These are phyloP conservation scores for Seira musarum DNA, from an alignment of 2,888 invertebrate species.

Conservation along the genomic window DNA sequence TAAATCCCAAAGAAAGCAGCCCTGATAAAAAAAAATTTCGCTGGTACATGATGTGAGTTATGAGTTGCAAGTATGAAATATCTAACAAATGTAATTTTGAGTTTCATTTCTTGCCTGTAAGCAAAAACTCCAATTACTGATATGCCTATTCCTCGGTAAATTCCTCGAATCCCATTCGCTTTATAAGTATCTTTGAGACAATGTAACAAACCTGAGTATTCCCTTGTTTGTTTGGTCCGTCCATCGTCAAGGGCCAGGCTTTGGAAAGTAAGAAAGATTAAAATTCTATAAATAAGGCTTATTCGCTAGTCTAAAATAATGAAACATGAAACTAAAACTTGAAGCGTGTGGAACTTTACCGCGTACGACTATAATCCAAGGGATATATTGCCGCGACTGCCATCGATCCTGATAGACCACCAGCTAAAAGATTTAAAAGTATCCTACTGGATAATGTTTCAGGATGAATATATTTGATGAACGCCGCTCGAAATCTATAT, in stretches of 20 bases:
- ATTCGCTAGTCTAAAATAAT: slow-evolving; percentile 11
- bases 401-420: slow-evolving; percentile 58
- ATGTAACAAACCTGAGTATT: slow-evolving; percentile 17
- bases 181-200: slow-evolving; percentile 34
- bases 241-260: slow-evolving; percentile 56
- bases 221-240: slow-evolving; percentile 8
- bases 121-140: slow-evolving; percentile 62
- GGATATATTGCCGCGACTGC: slow-evolving; percentile 63
- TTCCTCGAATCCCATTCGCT: slow-evolving; percentile 42
- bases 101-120: slow-evolving; percentile 46
- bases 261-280: slow-evolving; percentile 1
- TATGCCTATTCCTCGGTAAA: slow-evolving; percentile 60
- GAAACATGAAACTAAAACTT: neutral
- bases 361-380: slow-evolving; percentile 62
- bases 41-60: neutral
- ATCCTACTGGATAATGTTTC: slow-evolving; percentile 5
- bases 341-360: slow-evolving; percentile 33
- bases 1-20: slow-evolving; percentile 62
- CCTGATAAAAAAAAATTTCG: slow-evolving; percentile 25
- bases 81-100: neutral
- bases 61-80: neutral
- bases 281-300: neutral
- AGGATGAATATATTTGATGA: neutral
- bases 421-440: slow-evolving; percentile 48
- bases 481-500: neutral